Evolutionary conservation across 1,140 invertebrate species (phyloP).

Genomic region (Pissodes strobi): DNA sequence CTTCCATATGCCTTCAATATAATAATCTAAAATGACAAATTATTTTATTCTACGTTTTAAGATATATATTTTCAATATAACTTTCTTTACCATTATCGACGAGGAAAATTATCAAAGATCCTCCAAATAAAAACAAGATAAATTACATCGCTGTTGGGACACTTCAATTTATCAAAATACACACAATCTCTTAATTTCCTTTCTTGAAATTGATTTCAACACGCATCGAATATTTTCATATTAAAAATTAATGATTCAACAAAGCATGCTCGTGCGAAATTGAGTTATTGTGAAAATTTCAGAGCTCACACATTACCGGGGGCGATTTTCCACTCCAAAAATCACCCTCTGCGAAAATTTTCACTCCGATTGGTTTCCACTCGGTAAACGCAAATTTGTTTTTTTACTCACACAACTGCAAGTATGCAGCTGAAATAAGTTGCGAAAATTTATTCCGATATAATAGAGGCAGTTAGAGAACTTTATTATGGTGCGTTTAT

Average conservation of each 20-base stretch:
- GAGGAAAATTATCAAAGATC: no score
- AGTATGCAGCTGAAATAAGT: background rate
- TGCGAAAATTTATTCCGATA: background rate
- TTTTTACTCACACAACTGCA: background rate
- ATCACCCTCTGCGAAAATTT: slow-evolving; percentile 23
- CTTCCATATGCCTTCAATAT: no score
- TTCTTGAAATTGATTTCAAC: slow-evolving; percentile 4
- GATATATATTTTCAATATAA: no score
- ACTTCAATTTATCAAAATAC: no score
- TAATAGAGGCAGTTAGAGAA: no score
- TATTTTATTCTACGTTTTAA: no score
- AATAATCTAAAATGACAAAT: no score
- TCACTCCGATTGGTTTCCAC: slow-evolving; percentile 21
- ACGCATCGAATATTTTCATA: slow-evolving; percentile 22
- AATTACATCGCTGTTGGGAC: no score
- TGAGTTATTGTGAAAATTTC: slow-evolving; percentile 32
- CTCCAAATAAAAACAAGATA: no score
- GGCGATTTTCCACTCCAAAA: slow-evolving; percentile 29
- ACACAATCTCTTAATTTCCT: no score
- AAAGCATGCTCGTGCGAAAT: slow-evolving; percentile 24
- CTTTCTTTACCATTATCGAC: no score
- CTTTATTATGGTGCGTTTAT: no score
- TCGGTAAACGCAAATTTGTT: slow-evolving; percentile 7
- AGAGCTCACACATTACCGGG: slow-evolving; percentile 14
- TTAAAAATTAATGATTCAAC: slow-evolving; percentile 32